Base-by-base conservation (phyloP, 1,140 invertebrate genomes). In the Varroa destructor region DNA sequence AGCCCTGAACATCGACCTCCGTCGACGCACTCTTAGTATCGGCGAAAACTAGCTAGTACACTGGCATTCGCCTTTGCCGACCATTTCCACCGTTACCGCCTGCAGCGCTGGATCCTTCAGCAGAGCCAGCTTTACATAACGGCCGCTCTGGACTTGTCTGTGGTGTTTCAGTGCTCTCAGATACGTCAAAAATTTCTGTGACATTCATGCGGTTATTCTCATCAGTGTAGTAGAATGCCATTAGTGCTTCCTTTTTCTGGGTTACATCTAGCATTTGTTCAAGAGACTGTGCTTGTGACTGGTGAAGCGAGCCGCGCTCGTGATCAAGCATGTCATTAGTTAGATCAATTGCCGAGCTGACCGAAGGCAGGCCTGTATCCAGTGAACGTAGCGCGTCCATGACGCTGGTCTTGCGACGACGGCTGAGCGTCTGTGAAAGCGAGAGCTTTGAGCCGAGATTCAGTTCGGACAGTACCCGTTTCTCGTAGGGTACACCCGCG, bases 211-310 rank as follows among this genome's bases (percentile, higher is more conserved):
- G 88, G 78, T 91, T 89, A 77, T 89, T 86, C 55, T 78, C 78
- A 76, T 89, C 87, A 77, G 90, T 87, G 77, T 89, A 86, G 81
- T 93, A 91, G 80, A 89, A 93, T 0, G 90, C 87, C 83, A 93
- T 88, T 1, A 92, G 80, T 5, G 90, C 87, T 75, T 94, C 91
- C 78, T 91, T 88, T 74, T 91, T 86, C 51, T 87, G 82, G 6
- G 90, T 89, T 71, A 88, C 86, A 76, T 88, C 86, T 36, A 94
- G 81, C 75, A 92, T 89, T 79, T 91, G 87, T 73, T 93, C 89
- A 78, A 92, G 90, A 1, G 88, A 88, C 77, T 92, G 89, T 61
- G 70, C 73, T 46, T 72, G 72, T 40, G 71, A 75, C 43, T 76
- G 71, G 25, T 71, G 37, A 0, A 75, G 67, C 10, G 58, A 73